Percentiles rank a stretch among this genome's conserved stretches.
Conservation (phyloP, 2,113 vertebrate genomes). For the Cavia porcellus region DNA sequence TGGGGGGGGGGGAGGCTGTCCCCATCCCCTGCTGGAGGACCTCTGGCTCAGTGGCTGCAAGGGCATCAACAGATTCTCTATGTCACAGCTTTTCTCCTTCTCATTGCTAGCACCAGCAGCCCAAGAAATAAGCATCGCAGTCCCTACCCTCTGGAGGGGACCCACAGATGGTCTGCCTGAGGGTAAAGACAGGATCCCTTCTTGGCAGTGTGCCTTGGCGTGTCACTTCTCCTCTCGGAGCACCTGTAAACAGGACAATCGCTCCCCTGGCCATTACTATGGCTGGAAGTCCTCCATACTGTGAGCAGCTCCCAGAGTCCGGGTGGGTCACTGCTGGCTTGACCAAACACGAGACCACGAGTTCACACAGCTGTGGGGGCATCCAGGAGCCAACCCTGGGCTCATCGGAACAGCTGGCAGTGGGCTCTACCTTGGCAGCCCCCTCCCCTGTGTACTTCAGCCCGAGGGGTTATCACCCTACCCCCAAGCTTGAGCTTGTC, state of each 20-base stretch:
- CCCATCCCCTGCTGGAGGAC: neutral
- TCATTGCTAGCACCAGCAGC: too few species aligned
- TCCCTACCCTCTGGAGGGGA: neutral
- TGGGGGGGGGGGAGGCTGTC: too few species aligned
- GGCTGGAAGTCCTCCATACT: neutral
- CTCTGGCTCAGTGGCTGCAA: neutral
- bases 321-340: neutral
- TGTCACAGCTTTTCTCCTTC: neutral
- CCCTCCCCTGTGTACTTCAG: neutral
- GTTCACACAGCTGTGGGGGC: neutral
- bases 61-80: rapidly evolving
- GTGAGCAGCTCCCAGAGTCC: neutral
- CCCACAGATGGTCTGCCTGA: neutral
- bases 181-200: neutral
- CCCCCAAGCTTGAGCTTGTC: neutral
- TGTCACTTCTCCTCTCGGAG: neutral
- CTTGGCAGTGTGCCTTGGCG: neutral
- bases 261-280: neutral
- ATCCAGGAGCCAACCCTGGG: neutral
- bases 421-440: neutral
- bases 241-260: neutral
- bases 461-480: neutral
- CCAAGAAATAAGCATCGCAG: neutral
- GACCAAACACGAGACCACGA: neutral
- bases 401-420: neutral